These are phyloP conservation scores for Pundamilia nyererei DNA, from an alignment of 2,113 vertebrate species.

Conservation along the genomic window DNA sequence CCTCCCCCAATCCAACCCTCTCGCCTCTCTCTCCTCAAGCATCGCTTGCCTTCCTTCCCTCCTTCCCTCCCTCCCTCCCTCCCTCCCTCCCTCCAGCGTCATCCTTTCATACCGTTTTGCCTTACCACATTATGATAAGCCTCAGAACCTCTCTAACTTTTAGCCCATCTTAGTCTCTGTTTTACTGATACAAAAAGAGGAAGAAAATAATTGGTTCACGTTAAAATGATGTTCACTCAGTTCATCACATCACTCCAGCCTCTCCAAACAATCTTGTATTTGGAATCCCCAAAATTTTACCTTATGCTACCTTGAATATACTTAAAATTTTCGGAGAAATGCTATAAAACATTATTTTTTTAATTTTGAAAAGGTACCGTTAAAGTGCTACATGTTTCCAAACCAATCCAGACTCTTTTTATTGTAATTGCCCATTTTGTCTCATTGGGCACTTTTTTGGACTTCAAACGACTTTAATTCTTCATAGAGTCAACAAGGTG, in stretches of 20 bases:
- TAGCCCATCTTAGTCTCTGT: background rate
- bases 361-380: accelerated
- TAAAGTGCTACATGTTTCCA: background rate
- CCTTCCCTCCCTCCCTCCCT: background rate
- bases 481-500: background rate
- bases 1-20: background rate
- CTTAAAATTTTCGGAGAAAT: background rate
- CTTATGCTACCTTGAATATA: background rate
- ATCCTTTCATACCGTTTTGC: conserved; percentile 8
- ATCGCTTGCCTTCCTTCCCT: background rate
- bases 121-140: background rate
- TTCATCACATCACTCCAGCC: conserved; percentile 21
- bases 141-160: background rate
- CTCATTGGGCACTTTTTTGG: background rate
- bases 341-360: background rate
- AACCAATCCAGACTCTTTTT: background rate
- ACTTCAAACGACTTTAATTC: background rate
- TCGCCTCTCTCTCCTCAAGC: background rate
- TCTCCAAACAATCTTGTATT: background rate
- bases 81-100: background rate
- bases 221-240: conserved; percentile 40
- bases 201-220: background rate
- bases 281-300: background rate
- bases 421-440: background rate
- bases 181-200: background rate